Evolutionary conservation across 1,140 invertebrate species (phyloP).

Genomic region (Pygmarrhopalites habei): DNA sequence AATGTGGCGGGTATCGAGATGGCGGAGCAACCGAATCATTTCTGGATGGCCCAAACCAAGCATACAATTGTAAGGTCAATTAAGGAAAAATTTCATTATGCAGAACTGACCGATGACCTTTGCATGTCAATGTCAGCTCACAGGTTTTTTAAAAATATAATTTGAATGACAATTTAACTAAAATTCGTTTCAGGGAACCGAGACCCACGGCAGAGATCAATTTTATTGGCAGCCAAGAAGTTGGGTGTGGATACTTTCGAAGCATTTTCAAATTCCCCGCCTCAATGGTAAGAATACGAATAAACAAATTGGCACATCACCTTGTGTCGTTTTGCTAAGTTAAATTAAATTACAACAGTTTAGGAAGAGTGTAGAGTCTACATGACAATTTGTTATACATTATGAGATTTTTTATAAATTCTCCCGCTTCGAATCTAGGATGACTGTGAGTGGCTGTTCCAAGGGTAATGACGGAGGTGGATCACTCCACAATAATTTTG

Average conservation of each 20-base stretch:
- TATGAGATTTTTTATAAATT: neutral
- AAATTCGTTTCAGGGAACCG: no score
- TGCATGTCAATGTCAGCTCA: no score
- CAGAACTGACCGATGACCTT: no score
- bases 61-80: no score
- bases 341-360: neutral
- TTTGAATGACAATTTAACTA: no score
- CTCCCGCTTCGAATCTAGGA: constrained; percentile 4
- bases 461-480: constrained; percentile 23
- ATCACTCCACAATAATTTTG: constrained; percentile 25
- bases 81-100: no score
- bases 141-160: no score
- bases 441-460: constrained; percentile 31
- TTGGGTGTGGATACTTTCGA: constrained; percentile 34
- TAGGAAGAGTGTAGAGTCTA: neutral
- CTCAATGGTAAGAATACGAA: constrained; percentile 19
- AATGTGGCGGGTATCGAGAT: constrained; percentile 23
- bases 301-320: neutral
- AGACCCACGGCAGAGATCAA: constrained; percentile 22
- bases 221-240: constrained; percentile 18
- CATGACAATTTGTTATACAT: neutral
- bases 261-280: constrained; percentile 36
- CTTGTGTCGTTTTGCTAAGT: neutral
- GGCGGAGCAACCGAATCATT: constrained; percentile 34
- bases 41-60: constrained; percentile 27